Conservation (phyloP, 2,113 vertebrate species). For the Lampris incognitus region DNA sequence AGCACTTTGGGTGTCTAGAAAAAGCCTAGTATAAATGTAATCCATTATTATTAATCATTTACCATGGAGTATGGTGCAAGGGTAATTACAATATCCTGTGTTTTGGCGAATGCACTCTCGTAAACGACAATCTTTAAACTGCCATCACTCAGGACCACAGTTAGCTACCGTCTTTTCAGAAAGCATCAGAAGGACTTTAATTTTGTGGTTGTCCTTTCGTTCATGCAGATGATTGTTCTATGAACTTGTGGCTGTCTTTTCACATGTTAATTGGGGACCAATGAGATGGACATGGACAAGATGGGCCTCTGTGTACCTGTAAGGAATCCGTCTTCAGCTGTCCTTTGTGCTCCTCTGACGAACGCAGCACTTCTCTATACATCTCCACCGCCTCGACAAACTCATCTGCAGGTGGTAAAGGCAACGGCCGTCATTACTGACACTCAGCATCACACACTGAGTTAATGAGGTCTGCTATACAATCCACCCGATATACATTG, state of each 20-base stretch:
- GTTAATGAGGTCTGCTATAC: background rate
- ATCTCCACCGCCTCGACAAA: constrained; percentile 88
- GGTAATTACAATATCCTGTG: too few species aligned
- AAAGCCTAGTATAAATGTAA: too few species aligned
- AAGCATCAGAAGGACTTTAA: background rate
- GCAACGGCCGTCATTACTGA: constrained; percentile 3
- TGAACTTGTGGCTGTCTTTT: background rate
- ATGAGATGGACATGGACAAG: background rate
- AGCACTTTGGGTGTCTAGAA: too few species aligned
- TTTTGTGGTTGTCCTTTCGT: background rate
- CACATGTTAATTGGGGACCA: constrained; percentile 20
- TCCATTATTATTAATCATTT: too few species aligned
- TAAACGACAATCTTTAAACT: too few species aligned
- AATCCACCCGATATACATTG: background rate
- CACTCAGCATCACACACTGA: constrained; percentile 5
- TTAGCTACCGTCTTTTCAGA: too few species aligned
- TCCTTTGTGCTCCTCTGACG: constrained; percentile 97
- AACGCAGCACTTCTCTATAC: constrained; percentile 95
- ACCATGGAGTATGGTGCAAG: too few species aligned
- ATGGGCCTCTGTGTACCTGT: constrained; percentile 82
- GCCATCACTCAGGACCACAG: too few species aligned
- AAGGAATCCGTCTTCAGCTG: constrained; percentile 97
- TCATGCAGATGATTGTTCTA: background rate
- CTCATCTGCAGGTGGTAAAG: constrained; percentile 82
- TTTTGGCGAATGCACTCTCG: too few species aligned